Conservation (phyloP, 2,113 vertebrate species). For the Pimephales promelas region DNA sequence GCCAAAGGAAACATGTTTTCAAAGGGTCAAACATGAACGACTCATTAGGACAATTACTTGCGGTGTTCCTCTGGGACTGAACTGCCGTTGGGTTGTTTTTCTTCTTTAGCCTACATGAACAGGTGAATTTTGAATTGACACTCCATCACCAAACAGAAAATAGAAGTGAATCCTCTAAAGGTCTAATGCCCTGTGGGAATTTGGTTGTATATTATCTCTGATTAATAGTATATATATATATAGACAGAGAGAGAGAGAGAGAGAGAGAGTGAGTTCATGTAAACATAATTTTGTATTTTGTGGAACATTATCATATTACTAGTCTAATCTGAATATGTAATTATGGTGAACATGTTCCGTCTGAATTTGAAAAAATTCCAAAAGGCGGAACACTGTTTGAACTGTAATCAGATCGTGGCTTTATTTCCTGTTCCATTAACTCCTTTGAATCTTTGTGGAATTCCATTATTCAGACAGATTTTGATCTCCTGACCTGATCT, state of each 20-base stretch:
- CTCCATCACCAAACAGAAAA: background rate
- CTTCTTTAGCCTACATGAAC: background rate
- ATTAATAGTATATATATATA: no score
- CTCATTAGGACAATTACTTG: conserved; percentile 25
- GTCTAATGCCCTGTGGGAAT: background rate
- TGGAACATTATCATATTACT: background rate
- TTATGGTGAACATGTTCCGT: background rate
- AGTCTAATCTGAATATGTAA: background rate
- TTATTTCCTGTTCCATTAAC: conserved; percentile 11
- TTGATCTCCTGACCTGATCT: conserved; percentile 70
- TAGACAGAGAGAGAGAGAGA: no score
- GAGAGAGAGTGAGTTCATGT: no score
- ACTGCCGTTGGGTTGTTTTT: background rate
- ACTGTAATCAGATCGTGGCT: conserved; percentile 10
- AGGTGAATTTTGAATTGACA: background rate
- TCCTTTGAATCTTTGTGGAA: conserved; percentile 19
- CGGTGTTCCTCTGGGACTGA: conserved; percentile 9
- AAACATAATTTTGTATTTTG: no score
- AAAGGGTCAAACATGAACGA: background rate
- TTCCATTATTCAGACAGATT: conserved; percentile 65
- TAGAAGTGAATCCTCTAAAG: background rate
- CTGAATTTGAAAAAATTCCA: background rate
- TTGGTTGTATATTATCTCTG: background rate
- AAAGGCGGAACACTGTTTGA: background rate
- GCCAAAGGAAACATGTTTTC: background rate